phyloP scores from a whole-genome alignment of 2,113 vertebrate species.

The Zapornia atra region DNA sequence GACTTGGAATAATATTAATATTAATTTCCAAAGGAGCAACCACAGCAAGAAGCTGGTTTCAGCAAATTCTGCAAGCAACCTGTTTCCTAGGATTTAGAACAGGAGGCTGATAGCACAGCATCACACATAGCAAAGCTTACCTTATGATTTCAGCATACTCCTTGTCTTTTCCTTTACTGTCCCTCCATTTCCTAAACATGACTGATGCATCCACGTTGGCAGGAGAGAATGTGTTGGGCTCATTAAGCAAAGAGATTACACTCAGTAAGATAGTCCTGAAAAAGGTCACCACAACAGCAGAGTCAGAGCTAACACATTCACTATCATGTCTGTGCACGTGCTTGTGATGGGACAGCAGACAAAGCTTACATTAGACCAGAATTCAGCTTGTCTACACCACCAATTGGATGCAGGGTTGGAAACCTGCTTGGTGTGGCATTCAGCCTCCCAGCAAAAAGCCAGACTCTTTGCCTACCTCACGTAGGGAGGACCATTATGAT shows the following conservation, averaged over 20 bases:
- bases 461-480: background rate
- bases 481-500: accelerated
- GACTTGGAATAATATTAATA: background rate
- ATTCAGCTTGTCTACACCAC: background rate
- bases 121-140: conserved; percentile 58
- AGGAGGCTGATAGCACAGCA: background rate
- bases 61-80: background rate
- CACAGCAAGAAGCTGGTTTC: background rate
- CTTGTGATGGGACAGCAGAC: background rate
- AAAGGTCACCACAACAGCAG: conserved; percentile 25
- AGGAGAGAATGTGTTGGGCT: conserved; percentile 98
- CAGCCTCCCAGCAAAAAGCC: background rate
- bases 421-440: background rate
- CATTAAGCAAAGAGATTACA: conserved; percentile 97
- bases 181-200: conserved; percentile 99
- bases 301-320: background rate
- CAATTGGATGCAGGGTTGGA: background rate
- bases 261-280: conserved; percentile 93
- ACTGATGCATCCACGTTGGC: conserved; percentile 97
- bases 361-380: background rate
- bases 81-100: background rate
- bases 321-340: accelerated
- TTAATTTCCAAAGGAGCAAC: background rate
- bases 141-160: conserved; percentile 97
- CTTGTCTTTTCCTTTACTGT: conserved; percentile 99